phyloP scores from a whole-genome alignment of 1,140 invertebrate species.

The Lerema accius region DNA sequence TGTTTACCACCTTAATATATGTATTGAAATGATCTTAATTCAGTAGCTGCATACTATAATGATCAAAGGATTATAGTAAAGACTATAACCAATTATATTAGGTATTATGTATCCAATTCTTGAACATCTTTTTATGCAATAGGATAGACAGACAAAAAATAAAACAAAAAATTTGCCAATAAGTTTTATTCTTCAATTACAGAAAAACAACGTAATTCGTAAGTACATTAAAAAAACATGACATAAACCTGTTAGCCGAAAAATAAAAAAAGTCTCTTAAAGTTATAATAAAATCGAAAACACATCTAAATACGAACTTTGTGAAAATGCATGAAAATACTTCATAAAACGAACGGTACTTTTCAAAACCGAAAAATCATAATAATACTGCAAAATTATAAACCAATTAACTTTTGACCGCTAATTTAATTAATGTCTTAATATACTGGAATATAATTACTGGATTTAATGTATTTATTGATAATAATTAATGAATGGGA shows the following conservation, averaged over 20 bases:
- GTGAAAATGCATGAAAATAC: conserved; percentile 32
- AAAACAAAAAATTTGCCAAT: conserved; percentile 57
- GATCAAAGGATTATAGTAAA: no score
- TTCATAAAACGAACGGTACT: conserved; percentile 22
- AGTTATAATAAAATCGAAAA: conserved; percentile 34
- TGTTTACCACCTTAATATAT: no score
- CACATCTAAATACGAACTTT: conserved; percentile 36
- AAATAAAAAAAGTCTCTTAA: conserved; percentile 43
- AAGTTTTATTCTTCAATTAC: conserved; percentile 61
- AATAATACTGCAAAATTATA: conserved; percentile 35
- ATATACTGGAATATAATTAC: conserved; percentile 45
- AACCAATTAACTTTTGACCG: conserved; percentile 36
- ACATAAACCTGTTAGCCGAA: conserved; percentile 49
- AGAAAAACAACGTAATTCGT: conserved; percentile 54
- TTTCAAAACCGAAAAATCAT: conserved; percentile 30
- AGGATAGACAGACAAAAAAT: conserved; percentile 31
- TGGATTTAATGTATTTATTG: conserved; percentile 42
- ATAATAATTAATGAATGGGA: neutral
- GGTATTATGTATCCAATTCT: no score
- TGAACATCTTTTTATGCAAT: no score
- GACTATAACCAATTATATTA: no score
- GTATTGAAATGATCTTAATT: no score
- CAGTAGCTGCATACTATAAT: no score
- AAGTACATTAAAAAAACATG: conserved; percentile 67
- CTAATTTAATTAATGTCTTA: conserved; percentile 33